Evolutionary conservation across 2,113 vertebrate genomes (phyloP), one percentile per base, ranked within the genome.

Genomic region (Anguilla japonica): DNA sequence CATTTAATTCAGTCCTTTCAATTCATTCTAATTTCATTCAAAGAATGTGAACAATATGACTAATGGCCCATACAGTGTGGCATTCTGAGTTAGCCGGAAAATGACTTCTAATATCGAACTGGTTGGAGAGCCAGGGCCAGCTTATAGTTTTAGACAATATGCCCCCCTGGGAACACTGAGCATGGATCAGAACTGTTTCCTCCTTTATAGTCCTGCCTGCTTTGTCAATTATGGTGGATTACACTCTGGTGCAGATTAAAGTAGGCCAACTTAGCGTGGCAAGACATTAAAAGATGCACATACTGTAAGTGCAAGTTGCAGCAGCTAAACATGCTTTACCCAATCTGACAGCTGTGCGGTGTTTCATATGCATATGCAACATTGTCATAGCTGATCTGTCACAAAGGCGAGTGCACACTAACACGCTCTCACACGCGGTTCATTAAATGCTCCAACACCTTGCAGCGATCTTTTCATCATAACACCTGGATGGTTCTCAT

Each of bases 211-310:
- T 40, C 81, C 29, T 16, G 41, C 0, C 3, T 89, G 85, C 46
- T 86, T 75, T 78, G 22, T 86, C 22, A 41, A 9, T 60, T n/a
- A 50, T 82, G 41, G 79, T 80, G 85, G 57, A 87, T 60, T 85
- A 88, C 41, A 86, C 75, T 20, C 56, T 63, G 41, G 34, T 85
- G 87, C 1, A 63, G 78, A 84, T 67, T 80, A 2, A 40, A 0
- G 41, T 22, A 0, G 14, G 84, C 20, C 83, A 29, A 88, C 91
- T 89, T 88, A 50, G 81, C 34, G 84, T 41, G 79, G 50, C 34
- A 41, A 40, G 39, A 92, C 87, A 90, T 90, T 83, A 90, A 90
- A 81, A 50, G 67, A 71, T 83, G 34, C 41, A 71, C 81, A 89
- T 83, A 34, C 34, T 34, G 34, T 34, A 56, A 8, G 9, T 53